Percentiles rank a stretch among this genome's conserved stretches.
Evolutionary conservation across 2,888 invertebrate genomes (phyloP).

Genomic region (Strigamia crassipes): DNA sequence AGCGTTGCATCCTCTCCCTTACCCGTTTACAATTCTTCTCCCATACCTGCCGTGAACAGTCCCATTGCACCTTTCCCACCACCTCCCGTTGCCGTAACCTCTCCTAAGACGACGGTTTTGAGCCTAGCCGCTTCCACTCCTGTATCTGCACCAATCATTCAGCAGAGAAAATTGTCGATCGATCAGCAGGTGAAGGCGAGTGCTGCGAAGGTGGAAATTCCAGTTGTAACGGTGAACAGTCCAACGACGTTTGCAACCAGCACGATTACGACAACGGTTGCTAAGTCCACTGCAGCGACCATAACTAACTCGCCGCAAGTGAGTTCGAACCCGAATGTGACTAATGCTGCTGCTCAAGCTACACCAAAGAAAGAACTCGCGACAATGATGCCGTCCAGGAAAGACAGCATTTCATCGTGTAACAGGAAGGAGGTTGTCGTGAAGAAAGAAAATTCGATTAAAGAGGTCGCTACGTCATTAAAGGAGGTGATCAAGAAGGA

Average conservation of each 20-base stretch:
- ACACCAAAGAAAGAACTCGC: slow-evolving; percentile 35
- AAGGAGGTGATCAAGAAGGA: slow-evolving; percentile 44
- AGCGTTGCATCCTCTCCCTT: slow-evolving; percentile 47
- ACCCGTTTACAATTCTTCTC: slow-evolving; percentile 43
- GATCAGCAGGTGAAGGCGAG: not conserved
- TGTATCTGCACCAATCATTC: not conserved
- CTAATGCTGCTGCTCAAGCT: not conserved
- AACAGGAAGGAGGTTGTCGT: slow-evolving; percentile 41
- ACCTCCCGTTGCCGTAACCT: not conserved
- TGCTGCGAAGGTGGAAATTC: not conserved
- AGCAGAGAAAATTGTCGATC: slow-evolving; percentile 3
- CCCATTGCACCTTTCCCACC: not conserved
- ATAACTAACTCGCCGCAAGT: not conserved
- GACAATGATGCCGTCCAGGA: slow-evolving; percentile 1
- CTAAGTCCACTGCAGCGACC: not conserved
- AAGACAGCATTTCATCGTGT: not conserved
- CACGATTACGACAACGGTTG: slow-evolving; percentile 12
- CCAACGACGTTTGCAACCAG: not conserved
- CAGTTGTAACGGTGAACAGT: not conserved
- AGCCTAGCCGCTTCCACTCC: slow-evolving; percentile 21
- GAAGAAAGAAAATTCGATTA: slow-evolving; percentile 25
- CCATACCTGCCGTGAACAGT: slow-evolving; percentile 34
- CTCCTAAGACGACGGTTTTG: slow-evolving; percentile 29
- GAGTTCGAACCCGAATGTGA: not conserved
- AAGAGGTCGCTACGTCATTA: not conserved